These are phyloP conservation scores for Dreissena rostriformis DNA, from an alignment of 1,140 invertebrate species.

Conservation along the genomic window DNA sequence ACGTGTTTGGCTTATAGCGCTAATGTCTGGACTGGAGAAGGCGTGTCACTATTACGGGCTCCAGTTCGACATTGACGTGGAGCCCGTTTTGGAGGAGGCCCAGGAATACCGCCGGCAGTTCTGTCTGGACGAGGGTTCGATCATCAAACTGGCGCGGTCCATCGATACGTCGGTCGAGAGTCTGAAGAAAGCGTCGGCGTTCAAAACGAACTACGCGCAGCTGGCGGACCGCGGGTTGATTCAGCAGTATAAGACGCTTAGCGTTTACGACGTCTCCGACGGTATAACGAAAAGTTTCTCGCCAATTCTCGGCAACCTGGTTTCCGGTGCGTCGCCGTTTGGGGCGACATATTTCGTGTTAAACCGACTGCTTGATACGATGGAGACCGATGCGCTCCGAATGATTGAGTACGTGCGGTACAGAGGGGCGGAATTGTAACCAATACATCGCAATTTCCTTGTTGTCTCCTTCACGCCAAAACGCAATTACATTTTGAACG, in stretches of 20 bases:
- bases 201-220: constrained; percentile 52
- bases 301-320: constrained; percentile 37
- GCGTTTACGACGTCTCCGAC: constrained; percentile 46
- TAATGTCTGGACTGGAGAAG: constrained; percentile 39
- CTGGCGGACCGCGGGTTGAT: constrained; percentile 34
- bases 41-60: constrained; percentile 40
- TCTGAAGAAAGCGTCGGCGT: constrained; percentile 43
- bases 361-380: constrained; percentile 45
- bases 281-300: constrained; percentile 47
- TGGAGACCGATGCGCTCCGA: constrained; percentile 45
- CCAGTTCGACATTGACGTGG: constrained; percentile 31
- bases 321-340: constrained; percentile 15
- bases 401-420: constrained; percentile 54
- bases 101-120: constrained; percentile 52
- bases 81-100: constrained; percentile 33
- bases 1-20: constrained; percentile 50
- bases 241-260: constrained; percentile 41
- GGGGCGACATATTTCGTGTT: constrained; percentile 48
- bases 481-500: no score
- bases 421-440: constrained; percentile 40
- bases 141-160: constrained; percentile 29
- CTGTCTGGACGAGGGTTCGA: constrained; percentile 40
- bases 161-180: constrained; percentile 41
- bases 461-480: no score
- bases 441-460: no score